Conservation (phyloP, 2,888 invertebrate species). For the Pollenia griseotomentosa region DNA sequence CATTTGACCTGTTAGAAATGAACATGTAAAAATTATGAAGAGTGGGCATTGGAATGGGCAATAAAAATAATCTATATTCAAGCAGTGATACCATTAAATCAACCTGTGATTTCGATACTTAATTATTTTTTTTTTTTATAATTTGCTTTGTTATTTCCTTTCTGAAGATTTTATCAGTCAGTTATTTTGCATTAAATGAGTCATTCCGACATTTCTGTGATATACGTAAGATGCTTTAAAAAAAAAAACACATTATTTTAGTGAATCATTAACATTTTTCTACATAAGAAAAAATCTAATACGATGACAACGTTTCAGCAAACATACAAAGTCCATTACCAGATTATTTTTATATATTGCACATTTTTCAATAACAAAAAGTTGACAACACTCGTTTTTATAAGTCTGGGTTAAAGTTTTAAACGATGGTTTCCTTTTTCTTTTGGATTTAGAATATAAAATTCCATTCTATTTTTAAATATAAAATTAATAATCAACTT, state of each 20-base stretch:
- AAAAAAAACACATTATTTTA: neutral
- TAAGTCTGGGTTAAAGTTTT: no score
- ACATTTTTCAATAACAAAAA: neutral
- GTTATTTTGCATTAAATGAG: constrained; percentile 30
- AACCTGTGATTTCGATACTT: neutral
- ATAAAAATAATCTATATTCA: no score
- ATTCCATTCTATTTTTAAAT: constrained; percentile 21
- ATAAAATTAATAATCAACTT: constrained; percentile 23
- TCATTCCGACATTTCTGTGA: constrained; percentile 37
- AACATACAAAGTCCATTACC: no score
- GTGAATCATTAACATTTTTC: constrained; percentile 19
- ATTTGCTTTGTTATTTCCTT: neutral
- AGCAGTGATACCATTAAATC: no score
- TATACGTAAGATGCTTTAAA: neutral
- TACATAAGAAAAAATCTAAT: constrained; percentile 4
- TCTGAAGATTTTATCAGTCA: constrained; percentile 6
- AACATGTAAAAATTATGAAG: no score
- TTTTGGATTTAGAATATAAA: constrained; percentile 1
- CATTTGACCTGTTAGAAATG: no score
- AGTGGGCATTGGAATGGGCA: no score
- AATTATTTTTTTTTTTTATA: neutral
- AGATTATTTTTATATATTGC: neutral
- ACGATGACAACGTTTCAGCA: neutral
- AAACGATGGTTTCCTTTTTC: no score
- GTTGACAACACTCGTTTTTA: neutral